Evolutionary conservation across 2,888 invertebrate genomes (phyloP).

Genomic region (Hirtodrosophila duncani): DNA sequence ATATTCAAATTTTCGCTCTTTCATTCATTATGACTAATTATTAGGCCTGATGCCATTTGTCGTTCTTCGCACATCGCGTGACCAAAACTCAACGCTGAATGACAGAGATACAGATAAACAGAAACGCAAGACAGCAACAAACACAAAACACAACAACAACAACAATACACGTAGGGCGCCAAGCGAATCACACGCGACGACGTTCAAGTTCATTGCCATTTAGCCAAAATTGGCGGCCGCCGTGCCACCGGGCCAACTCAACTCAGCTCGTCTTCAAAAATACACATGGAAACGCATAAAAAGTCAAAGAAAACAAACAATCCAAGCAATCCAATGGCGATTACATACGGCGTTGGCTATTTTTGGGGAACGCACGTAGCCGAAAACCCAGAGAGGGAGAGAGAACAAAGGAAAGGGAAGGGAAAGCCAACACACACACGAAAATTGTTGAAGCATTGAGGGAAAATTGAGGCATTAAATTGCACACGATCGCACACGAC

Average conservation of each 20-base stretch:
- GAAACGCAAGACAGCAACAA: slow-evolving; percentile 5
- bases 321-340: not conserved
- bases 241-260: not conserved
- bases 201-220: slow-evolving; percentile 53
- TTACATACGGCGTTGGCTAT: slow-evolving; percentile 22
- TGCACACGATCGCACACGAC: slow-evolving; percentile 31
- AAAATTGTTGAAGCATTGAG: slow-evolving; percentile 7
- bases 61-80: slow-evolving; percentile 31
- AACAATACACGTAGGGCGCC: slow-evolving; percentile 36
- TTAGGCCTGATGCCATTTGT: slow-evolving; percentile 29
- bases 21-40: slow-evolving; percentile 40
- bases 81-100: slow-evolving; percentile 30
- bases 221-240: slow-evolving; percentile 35
- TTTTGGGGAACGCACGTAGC: slow-evolving; percentile 37
- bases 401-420: too few species aligned
- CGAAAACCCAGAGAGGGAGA: not conserved
- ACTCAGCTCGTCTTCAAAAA: slow-evolving; percentile 22
- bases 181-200: slow-evolving; percentile 30
- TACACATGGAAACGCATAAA: slow-evolving; percentile 1
- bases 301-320: slow-evolving; percentile 16
- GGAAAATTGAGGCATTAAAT: slow-evolving; percentile 43
- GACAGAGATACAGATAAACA: slow-evolving; percentile 31
- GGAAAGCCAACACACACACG: not conserved
- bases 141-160: slow-evolving; percentile 10
- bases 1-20: too few species aligned